Percentiles rank a stretch among this genome's conserved stretches.
These are phyloP conservation scores for Spisula solida DNA, from an alignment of 2,888 invertebrate genomes.

Conservation along the genomic window DNA sequence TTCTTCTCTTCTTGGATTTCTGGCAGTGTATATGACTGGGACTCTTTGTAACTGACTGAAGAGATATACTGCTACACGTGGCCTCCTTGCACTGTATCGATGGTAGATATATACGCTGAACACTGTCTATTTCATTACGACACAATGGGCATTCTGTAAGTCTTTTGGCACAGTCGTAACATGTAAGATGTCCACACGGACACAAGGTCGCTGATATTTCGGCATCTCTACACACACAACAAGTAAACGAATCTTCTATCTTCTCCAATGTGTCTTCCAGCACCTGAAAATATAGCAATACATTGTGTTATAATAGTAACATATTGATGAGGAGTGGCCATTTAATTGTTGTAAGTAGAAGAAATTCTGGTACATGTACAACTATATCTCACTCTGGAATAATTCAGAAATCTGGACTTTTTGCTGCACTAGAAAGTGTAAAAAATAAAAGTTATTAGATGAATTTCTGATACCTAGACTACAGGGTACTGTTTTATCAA, in stretches of 20 bases:
- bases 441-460: too few species aligned
- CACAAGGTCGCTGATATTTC: conserved; percentile 94
- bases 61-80: conserved; percentile 35
- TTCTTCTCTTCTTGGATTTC: conserved; percentile 24
- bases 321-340: too few species aligned
- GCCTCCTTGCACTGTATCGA: conserved; percentile 49
- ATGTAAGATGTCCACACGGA: conserved; percentile 96
- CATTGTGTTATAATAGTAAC: too few species aligned
- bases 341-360: too few species aligned
- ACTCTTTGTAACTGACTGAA: conserved; percentile 35
- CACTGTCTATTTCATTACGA: conserved; percentile 91
- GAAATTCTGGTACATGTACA: too few species aligned
- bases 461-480: too few species aligned
- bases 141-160: conserved; percentile 93
- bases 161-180: conserved; percentile 92
- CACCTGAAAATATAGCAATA: conserved; percentile 71
- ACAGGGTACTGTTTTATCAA: too few species aligned
- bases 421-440: too few species aligned
- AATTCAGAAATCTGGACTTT: too few species aligned
- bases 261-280: conserved; percentile 77
- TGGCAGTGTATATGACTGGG: conserved; percentile 44
- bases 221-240: conserved; percentile 95
- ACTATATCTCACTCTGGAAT: too few species aligned
- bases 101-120: conserved; percentile 91
- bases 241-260: conserved; percentile 89